Conservation (phyloP, 2,888 invertebrate species). For the Polydrusus cervinus region DNA sequence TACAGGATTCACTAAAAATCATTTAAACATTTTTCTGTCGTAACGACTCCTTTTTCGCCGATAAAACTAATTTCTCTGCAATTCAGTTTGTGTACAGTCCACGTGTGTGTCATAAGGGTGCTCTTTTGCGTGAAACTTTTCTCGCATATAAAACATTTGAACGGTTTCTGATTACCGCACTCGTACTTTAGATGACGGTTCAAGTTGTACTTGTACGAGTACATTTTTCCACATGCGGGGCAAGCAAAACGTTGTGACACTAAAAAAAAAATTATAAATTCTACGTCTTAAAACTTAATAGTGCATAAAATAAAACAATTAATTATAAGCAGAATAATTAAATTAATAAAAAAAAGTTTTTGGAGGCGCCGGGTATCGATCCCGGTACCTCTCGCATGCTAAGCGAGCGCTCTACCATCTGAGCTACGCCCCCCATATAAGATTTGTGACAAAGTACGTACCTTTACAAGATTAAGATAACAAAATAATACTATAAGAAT, state of each 20-base stretch:
- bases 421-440: conserved; percentile 64
- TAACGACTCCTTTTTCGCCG: neutral
- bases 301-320: too few species aligned
- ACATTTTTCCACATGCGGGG: conserved; percentile 52
- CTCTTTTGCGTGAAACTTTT: conserved; percentile 59
- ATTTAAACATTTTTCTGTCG: neutral
- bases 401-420: conserved; percentile 69
- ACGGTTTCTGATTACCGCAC: conserved; percentile 59
- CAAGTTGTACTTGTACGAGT: conserved; percentile 54
- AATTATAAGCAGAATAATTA: neutral
- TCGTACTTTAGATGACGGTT: conserved; percentile 60
- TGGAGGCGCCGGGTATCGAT: conserved; percentile 70
- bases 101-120: conserved; percentile 56
- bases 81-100: conserved; percentile 44
- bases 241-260: conserved; percentile 43
- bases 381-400: conserved; percentile 70
- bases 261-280: conserved; percentile 23
- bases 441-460: neutral
- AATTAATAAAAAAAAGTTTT: conserved; percentile 36
- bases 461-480: too few species aligned
- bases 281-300: too few species aligned
- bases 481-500: too few species aligned
- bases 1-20: neutral
- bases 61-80: neutral
- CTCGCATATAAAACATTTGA: conserved; percentile 57